A percentile compares a stretch with the other conserved stretches of the same genome.
phyloP scores from a whole-genome alignment of 2,797 vertebrate genomes.

The Mormyrus proboscirostris region DNA sequence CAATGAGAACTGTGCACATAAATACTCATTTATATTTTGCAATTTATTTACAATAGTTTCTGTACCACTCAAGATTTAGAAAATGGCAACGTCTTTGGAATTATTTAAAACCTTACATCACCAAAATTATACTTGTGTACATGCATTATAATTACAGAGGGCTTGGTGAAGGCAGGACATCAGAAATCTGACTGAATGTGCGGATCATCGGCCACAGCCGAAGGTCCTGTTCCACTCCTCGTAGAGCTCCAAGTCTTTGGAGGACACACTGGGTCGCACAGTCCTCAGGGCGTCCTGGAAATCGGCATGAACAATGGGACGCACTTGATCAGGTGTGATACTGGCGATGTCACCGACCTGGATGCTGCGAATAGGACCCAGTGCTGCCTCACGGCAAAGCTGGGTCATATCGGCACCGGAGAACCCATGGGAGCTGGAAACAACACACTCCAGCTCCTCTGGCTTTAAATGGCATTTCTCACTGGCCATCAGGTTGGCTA shows the following conservation, averaged over 20 bases:
- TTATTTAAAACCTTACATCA: background rate
- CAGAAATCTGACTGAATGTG: background rate
- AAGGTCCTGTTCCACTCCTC: conserved; percentile 90
- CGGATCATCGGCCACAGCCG: conserved; percentile 75
- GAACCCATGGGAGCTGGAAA: conserved; percentile 71
- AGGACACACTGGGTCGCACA: conserved; percentile 82
- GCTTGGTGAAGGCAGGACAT: background rate
- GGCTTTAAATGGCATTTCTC: conserved; percentile 71
- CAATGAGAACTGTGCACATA: background rate
- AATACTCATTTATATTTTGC: background rate
- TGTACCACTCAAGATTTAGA: background rate
- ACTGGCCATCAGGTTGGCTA: conserved; percentile 71
- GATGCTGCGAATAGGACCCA: conserved; percentile 91
- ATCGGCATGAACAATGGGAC: conserved; percentile 74
- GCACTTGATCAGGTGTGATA: conserved; percentile 79
- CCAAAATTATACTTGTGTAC: background rate
- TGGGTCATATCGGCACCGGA: conserved; percentile 96
- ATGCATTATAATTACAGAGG: background rate
- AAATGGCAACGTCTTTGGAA: background rate
- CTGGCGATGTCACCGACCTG: conserved; percentile 77
- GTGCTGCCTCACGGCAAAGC: conserved; percentile 86
- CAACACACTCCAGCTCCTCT: conserved; percentile 68
- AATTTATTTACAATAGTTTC: background rate
- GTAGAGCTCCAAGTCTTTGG: conserved; percentile 81
- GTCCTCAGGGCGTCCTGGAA: conserved; percentile 82